phyloP scores from a whole-genome alignment of 2,888 invertebrate species.

The Macrostomum cliftonense region DNA sequence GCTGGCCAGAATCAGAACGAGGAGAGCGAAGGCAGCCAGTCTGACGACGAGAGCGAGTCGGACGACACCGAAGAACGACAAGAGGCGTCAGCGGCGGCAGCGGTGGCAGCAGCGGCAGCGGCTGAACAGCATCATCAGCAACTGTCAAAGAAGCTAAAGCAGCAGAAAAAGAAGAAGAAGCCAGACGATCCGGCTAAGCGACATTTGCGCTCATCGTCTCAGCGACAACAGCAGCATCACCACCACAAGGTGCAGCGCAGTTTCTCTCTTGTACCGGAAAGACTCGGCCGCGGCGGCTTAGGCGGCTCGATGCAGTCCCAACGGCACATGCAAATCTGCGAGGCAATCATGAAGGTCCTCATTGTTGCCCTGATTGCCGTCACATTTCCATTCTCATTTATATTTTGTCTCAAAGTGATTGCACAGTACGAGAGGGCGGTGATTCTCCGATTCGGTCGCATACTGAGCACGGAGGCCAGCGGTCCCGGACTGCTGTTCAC shows the following conservation, averaged over 20 bases:
- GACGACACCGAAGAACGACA: no score
- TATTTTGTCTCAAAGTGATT: conserved; percentile 49
- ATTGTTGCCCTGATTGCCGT: conserved; percentile 3
- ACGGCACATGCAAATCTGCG: conserved; percentile 4
- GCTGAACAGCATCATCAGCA: no score
- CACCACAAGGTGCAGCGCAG: conserved; percentile 4
- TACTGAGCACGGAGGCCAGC: conserved; percentile 62
- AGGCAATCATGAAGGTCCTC: conserved; percentile 1
- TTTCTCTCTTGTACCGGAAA: conserved; percentile 9
- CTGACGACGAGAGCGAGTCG: no score
- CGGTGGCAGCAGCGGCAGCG: no score
- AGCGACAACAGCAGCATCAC: no score
- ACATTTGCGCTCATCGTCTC: no score
- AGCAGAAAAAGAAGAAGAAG: no score
- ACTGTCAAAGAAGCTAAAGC: no score
- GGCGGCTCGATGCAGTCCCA: neutral
- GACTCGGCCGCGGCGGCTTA: conserved; percentile 1
- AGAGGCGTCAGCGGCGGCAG: no score
- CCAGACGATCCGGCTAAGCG: no score
- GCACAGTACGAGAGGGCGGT: conserved; percentile 80
- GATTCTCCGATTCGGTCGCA: conserved; percentile 65
- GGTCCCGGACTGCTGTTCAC: conserved; percentile 51
- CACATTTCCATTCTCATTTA: conserved; percentile 7
- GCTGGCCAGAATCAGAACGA: no score
- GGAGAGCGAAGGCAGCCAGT: no score